These are phyloP conservation scores for Alosa alosa DNA, from an alignment of 2,113 vertebrate genomes.

Conservation along the genomic window DNA sequence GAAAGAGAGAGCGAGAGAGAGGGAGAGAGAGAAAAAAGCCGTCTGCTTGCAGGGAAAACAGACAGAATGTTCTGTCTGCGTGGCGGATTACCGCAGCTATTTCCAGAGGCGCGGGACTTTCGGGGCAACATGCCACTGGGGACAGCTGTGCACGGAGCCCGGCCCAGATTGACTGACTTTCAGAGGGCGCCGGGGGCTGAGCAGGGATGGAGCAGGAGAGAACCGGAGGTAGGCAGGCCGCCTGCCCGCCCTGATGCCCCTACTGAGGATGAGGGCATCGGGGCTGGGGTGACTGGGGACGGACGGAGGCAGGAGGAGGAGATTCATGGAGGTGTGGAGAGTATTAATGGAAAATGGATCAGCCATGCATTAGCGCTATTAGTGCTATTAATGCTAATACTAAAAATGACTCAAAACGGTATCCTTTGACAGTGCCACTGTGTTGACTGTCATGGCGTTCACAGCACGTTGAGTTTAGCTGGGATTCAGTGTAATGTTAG, in stretches of 20 bases:
- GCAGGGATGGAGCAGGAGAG: background rate
- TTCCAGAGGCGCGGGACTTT: conserved; percentile 46
- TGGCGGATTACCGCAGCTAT: conserved; percentile 57
- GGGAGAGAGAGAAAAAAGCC: conserved; percentile 30
- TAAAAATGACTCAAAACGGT: background rate
- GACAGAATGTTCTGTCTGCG: conserved; percentile 55
- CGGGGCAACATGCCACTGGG: conserved; percentile 42
- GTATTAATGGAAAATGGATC: background rate
- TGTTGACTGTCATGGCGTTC: background rate
- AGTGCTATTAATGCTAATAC: too few species aligned
- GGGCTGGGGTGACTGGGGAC: background rate
- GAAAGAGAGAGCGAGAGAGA: background rate
- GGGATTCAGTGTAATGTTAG: background rate
- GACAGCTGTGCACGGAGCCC: conserved; percentile 47
- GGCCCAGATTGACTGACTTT: background rate
- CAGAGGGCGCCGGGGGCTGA: background rate
- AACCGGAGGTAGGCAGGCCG: background rate
- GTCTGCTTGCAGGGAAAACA: conserved; percentile 44
- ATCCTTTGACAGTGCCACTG: background rate
- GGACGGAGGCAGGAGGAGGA: background rate
- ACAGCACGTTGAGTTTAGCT: background rate
- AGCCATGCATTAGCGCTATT: background rate
- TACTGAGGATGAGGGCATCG: background rate
- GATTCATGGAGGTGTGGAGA: background rate
- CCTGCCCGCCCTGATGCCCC: background rate